Evolutionary conservation across 2,113 vertebrate genomes (phyloP).

Genomic region (Takifugu bimaculatus): DNA sequence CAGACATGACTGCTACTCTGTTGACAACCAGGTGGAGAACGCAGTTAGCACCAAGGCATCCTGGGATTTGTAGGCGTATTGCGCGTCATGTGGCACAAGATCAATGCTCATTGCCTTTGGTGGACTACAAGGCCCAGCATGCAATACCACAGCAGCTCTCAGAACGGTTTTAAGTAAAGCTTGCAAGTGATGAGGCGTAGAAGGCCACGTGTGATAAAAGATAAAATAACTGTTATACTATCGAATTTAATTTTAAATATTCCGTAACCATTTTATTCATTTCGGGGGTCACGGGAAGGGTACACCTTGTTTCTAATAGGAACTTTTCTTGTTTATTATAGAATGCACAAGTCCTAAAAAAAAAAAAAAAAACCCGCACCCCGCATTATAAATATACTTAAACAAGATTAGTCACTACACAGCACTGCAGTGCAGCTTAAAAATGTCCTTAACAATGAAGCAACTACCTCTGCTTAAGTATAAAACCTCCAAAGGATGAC

Average conservation of each 20-base stretch:
- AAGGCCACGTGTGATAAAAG: not conserved
- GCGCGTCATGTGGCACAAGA: fast-evolving
- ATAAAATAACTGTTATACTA: too few relatives aligned
- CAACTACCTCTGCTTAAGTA: not conserved
- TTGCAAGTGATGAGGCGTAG: not conserved
- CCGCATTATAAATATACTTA: too few relatives aligned
- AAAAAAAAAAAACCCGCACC: too few relatives aligned
- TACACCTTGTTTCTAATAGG: too few relatives aligned
- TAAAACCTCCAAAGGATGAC: not conserved
- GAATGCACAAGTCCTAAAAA: too few relatives aligned
- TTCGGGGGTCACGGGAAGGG: too few relatives aligned
- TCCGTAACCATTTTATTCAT: too few relatives aligned
- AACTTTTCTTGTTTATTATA: too few relatives aligned
- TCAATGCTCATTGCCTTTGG: fast-evolving
- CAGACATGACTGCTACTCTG: conserved; percentile 56
- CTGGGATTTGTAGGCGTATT: conserved; percentile 59
- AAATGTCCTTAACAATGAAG: not conserved
- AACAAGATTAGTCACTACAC: too few relatives aligned
- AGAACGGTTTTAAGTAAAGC: not conserved
- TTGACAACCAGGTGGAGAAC: conserved; percentile 66
- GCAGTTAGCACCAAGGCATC: conserved; percentile 18
- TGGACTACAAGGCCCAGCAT: conserved; percentile 62
- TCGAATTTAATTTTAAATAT: too few relatives aligned
- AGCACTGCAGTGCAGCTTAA: too few relatives aligned
- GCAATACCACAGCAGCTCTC: conserved; percentile 3